Base-by-base conservation (phyloP, 2,888 invertebrate genomes). In the Congeria kusceri region DNA sequence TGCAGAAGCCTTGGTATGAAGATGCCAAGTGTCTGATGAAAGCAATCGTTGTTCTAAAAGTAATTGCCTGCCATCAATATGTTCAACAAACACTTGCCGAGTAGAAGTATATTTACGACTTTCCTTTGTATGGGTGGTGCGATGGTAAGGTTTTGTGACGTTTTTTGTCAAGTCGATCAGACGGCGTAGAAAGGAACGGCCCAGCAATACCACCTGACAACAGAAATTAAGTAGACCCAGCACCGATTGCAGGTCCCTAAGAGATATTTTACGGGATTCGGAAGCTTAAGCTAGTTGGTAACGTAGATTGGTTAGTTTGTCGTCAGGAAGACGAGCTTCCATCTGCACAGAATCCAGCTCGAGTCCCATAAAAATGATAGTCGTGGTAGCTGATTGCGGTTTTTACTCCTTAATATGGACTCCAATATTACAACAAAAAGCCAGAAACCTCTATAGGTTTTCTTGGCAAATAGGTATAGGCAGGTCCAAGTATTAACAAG, bases 381-480 rank as follows among this genome's bases (percentile, higher is more conserved):
- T 20, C 4, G 61, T 29, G 11, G 56, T 62, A 0, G 74, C 62
- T 13, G 27, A 20, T 18, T 63, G 56, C 1, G 67, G 67, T 32
- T 74, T 74, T 49, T 74, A 67, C 15, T 62, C 5, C 56, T 74
- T 74, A 23, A 74, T 74, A 28, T 62, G 74, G n/a, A 74, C 68
- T 18, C 74, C 63, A 1, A 69, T 23, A 18, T 23, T 0, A 7
- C 27, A 7, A 23, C 74, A 74, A 25, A 74, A 32, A 15, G 20
- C 23, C 0, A 68, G 23, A 47, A 74, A 74, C 25, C 7, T 13
- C 0, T 63, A n/a, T 3, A 74, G 39, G 44, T 49, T 29, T 0
- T 1, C 0, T 20, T 59, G 49, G 44, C 67, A 65, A 7, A 20
- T 44, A 18, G 2, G 0, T 61, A 13, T 57, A 0, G 3, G 29